These are phyloP conservation scores for Parotocinclus haroldoi DNA, from an alignment of 2,797 vertebrate genomes.

Conservation along the genomic window DNA sequence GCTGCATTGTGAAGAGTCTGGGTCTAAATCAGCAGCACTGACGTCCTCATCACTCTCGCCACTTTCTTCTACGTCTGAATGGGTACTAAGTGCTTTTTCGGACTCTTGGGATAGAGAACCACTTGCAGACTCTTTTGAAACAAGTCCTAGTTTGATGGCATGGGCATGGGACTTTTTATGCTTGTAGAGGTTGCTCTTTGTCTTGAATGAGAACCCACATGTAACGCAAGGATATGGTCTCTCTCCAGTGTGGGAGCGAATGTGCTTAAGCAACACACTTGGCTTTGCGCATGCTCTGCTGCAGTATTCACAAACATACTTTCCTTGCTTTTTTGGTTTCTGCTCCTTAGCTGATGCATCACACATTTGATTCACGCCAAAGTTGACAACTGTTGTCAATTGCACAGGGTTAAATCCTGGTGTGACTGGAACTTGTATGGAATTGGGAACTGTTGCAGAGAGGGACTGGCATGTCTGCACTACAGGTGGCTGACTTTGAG, in stretches of 20 bases:
- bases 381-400: slow-evolving; percentile 81
- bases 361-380: slow-evolving; percentile 82
- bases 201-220: slow-evolving; percentile 98
- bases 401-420: slow-evolving; percentile 83
- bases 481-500: slow-evolving; percentile 84
- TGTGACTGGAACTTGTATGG: slow-evolving; percentile 81
- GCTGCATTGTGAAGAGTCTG: slow-evolving; percentile 78
- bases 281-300: slow-evolving; percentile 94
- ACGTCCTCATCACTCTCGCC: slow-evolving; percentile 94
- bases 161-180: slow-evolving; percentile 99
- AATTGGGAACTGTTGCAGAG: slow-evolving; percentile 79
- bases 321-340: slow-evolving; percentile 95
- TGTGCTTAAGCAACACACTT: slow-evolving; percentile 96
- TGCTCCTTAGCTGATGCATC: slow-evolving; percentile 85
- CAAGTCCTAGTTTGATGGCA: slow-evolving; percentile 91
- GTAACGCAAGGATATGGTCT: slow-evolving; percentile 95
- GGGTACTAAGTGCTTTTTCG: slow-evolving; percentile 83
- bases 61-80: slow-evolving; percentile 90
- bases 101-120: slow-evolving; percentile 90
- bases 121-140: slow-evolving; percentile 81
- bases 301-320: slow-evolving; percentile 95
- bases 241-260: slow-evolving; percentile 96
- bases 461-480: slow-evolving; percentile 82
- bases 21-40: slow-evolving; percentile 77
- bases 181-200: slow-evolving; percentile 99